Evolutionary conservation across 2,888 invertebrate genomes (phyloP).

Genomic region (Lycia hirtaria): DNA sequence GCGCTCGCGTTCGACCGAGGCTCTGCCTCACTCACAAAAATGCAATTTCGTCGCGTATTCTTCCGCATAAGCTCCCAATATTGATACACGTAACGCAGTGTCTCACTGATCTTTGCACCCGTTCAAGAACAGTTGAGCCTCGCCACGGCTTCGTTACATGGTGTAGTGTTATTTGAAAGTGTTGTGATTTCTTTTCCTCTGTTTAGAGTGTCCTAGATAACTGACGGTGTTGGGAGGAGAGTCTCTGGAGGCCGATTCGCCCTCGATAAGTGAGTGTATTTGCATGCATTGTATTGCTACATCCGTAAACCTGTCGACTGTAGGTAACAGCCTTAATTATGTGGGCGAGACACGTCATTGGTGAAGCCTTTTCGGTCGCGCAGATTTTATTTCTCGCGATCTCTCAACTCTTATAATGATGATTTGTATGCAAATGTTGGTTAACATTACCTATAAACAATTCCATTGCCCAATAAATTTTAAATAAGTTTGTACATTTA

Average conservation of each 20-base stretch:
- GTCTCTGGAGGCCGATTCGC: constrained; percentile 69
- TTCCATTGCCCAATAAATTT: neutral
- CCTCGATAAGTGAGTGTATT: constrained; percentile 77
- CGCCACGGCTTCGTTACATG: constrained; percentile 48
- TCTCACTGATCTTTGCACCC: constrained; percentile 77
- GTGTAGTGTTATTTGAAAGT: constrained; percentile 74
- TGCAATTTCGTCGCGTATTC: constrained; percentile 74
- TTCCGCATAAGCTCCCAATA: constrained; percentile 69
- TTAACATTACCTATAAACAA: neutral
- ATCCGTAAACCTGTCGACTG: constrained; percentile 62
- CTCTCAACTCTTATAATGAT: neutral
- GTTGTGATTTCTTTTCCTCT: constrained; percentile 79
- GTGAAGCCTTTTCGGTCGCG: constrained; percentile 58
- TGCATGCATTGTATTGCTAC: constrained; percentile 67
- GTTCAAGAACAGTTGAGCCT: constrained; percentile 78
- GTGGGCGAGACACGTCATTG: constrained; percentile 81
- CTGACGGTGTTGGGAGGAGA: constrained; percentile 66
- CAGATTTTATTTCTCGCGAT: constrained; percentile 34
- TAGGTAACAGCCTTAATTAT: constrained; percentile 44
- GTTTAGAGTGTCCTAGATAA: constrained; percentile 75
- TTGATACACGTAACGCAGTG: constrained; percentile 62
- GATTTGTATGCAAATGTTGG: constrained; percentile 9
- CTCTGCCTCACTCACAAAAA: constrained; percentile 75
- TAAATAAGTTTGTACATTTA: neutral
- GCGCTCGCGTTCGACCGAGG: constrained; percentile 77